phyloP scores from a whole-genome alignment of 2,113 vertebrate species.

The Anhinga anhinga region DNA sequence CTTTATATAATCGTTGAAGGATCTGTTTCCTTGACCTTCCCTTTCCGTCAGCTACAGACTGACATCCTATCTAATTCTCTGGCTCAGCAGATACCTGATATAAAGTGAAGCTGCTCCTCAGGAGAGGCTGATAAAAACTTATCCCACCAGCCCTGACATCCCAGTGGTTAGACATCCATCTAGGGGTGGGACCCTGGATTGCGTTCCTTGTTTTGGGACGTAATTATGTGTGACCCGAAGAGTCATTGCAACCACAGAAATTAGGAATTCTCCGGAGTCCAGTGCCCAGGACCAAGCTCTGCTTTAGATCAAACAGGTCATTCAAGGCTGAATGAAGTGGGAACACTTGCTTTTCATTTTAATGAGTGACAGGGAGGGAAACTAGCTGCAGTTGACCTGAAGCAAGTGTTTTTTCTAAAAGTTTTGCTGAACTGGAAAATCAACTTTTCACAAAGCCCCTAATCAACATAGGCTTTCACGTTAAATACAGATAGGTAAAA shows the following conservation, averaged over 20 bases:
- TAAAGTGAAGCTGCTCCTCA: not conserved
- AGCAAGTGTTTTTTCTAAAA: conserved; percentile 25
- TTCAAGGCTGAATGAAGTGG: conserved; percentile 9
- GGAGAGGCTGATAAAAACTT: not conserved
- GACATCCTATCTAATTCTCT: not conserved
- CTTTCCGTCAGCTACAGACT: not conserved
- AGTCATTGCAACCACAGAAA: not conserved
- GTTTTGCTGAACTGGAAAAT: conserved; percentile 64
- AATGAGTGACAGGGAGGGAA: conserved; percentile 6
- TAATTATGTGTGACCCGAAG: not conserved
- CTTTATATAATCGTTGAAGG: not conserved
- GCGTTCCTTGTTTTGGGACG: not conserved
- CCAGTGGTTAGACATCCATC: not conserved
- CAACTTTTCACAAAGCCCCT: conserved; percentile 48
- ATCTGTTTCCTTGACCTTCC: not conserved
- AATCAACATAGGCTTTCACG: conserved; percentile 26
- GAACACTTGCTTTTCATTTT: conserved; percentile 43
- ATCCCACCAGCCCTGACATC: not conserved
- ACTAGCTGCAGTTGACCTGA: conserved; percentile 13
- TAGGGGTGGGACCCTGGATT: not conserved
- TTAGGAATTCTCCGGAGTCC: not conserved
- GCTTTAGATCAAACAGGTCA: not conserved
- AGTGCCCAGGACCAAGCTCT: not conserved
- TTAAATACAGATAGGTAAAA: conserved; percentile 9
- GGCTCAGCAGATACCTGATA: not conserved